These are phyloP conservation scores for Merluccius polli DNA, from an alignment of 2,797 vertebrate species.

Conservation along the genomic window DNA sequence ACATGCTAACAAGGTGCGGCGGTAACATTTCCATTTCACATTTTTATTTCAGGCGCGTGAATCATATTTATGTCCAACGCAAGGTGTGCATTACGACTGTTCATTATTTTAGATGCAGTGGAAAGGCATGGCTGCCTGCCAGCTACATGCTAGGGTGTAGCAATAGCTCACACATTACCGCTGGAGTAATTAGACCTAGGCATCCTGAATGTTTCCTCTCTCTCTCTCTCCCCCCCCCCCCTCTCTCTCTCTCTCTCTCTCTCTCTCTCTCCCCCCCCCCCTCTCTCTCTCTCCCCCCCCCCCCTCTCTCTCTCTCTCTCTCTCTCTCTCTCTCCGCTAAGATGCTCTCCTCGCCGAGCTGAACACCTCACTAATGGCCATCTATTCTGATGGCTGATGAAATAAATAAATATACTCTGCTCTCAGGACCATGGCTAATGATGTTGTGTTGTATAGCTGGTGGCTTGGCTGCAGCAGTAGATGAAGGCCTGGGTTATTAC, in stretches of 20 bases:
- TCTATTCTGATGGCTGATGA: not conserved
- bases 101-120: constrained; percentile 1
- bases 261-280: too few species aligned
- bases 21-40: not conserved
- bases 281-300: too few species aligned
- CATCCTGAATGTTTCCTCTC: not conserved
- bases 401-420: not conserved
- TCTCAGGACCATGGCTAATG: not conserved
- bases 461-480: not conserved
- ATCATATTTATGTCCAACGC: constrained; percentile 1
- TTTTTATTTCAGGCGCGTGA: not conserved
- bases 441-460: not conserved
- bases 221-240: too few species aligned
- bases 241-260: too few species aligned
- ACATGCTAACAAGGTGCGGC: not conserved
- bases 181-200: constrained; percentile 6
- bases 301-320: not conserved
- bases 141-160: not conserved
- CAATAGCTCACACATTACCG: not conserved
- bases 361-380: constrained; percentile 5
- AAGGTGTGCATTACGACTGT: constrained; percentile 2
- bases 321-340: not conserved
- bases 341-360: not conserved
- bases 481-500: not conserved
- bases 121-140: not conserved